Conservation (phyloP, 2,888 invertebrate genomes). For the Hirtodrosophila cameraria region DNA sequence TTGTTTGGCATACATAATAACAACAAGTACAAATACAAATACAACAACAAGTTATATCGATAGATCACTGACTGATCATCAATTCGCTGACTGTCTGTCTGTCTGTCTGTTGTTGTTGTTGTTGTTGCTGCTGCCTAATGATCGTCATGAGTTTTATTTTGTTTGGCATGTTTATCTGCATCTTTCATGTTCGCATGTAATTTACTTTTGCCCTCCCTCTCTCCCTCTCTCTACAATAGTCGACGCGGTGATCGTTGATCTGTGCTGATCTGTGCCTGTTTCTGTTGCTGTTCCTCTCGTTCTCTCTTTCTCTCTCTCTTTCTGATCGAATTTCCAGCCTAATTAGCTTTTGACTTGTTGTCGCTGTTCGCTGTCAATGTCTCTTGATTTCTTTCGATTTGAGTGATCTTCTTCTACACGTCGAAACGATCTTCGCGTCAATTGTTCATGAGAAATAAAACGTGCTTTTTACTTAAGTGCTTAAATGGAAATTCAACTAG, state of each 20-base stretch:
- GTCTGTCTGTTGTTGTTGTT: constrained; percentile 38
- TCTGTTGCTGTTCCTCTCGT: constrained; percentile 1
- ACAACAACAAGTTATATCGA: constrained; percentile 40
- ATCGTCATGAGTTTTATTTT: constrained; percentile 68
- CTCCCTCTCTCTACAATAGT: constrained; percentile 4
- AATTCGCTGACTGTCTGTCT: constrained; percentile 55
- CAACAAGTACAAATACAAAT: no score
- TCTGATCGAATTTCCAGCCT: constrained; percentile 54
- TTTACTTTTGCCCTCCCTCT: constrained; percentile 69
- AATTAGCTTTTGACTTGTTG: constrained; percentile 72
- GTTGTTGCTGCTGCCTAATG: constrained; percentile 55
- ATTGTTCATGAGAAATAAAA: constrained; percentile 74
- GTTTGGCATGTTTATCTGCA: constrained; percentile 77
- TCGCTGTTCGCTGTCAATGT: constrained; percentile 41
- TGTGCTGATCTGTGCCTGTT: constrained; percentile 19
- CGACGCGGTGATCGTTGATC: constrained; percentile 26
- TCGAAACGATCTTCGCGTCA: constrained; percentile 49
- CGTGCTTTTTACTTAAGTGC: constrained; percentile 63
- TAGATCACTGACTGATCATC: constrained; percentile 73
- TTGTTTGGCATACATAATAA: constrained; percentile 81
- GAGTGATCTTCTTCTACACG: constrained; percentile 58
- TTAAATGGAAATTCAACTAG: constrained; percentile 74
- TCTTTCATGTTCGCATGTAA: constrained; percentile 78
- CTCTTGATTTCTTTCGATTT: constrained; percentile 29
- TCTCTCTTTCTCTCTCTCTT: background rate